phyloP scores from a whole-genome alignment of 2,797 vertebrate genomes.

The Ciconia nigra region DNA sequence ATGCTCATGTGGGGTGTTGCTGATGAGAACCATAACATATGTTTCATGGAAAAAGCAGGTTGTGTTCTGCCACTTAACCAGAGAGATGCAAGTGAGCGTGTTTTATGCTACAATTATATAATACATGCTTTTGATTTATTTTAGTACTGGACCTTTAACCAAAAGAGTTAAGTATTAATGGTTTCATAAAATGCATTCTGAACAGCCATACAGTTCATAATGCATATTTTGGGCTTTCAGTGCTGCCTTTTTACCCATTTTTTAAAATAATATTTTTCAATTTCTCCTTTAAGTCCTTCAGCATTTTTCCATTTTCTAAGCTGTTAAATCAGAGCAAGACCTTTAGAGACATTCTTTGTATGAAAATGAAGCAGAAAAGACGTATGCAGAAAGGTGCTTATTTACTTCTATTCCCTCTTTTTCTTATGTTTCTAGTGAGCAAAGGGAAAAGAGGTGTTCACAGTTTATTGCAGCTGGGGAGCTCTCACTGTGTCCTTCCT shows the following conservation, averaged over 20 bases:
- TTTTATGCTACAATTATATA: background rate
- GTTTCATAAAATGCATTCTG: background rate
- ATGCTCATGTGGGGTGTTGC: background rate
- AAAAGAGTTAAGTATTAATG: background rate
- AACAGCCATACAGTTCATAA: background rate
- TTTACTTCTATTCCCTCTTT: background rate
- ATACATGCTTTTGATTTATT: background rate
- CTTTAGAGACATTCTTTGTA: background rate
- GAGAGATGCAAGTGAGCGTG: background rate
- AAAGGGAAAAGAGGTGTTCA: background rate
- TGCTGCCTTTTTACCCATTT: background rate
- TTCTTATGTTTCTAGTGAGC: background rate
- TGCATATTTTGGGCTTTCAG: background rate
- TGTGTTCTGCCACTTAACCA: slow-evolving; percentile 13
- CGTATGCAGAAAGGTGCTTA: background rate
- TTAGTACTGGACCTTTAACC: background rate
- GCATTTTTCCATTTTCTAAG: background rate
- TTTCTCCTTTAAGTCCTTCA: background rate
- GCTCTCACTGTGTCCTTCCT: background rate
- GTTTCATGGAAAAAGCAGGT: background rate
- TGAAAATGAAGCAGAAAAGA: background rate
- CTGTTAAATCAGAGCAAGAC: background rate
- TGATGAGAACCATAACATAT: slow-evolving; percentile 30
- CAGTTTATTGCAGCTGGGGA: background rate
- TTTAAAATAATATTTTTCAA: background rate